Conservation (phyloP, 2,888 invertebrate genomes). For the Drosophila quinaria region DNA sequence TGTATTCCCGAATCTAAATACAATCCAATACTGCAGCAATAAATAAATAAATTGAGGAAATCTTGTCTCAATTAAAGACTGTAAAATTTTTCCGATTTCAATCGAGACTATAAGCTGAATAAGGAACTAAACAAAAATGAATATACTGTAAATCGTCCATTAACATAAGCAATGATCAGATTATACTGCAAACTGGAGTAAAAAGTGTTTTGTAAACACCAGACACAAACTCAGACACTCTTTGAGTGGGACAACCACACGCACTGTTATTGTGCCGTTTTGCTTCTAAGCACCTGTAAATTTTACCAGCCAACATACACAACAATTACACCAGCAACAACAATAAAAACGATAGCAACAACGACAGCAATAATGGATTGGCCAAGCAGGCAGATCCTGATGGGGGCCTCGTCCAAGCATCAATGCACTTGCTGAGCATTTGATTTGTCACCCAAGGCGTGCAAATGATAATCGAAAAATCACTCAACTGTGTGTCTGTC, state of each 20-base stretch:
- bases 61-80: background rate
- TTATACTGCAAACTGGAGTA: background rate
- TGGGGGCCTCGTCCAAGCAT: constrained; percentile 39
- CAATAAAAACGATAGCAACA: constrained; percentile 10
- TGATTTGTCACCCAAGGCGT: constrained; percentile 82
- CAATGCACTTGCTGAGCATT: constrained; percentile 75
- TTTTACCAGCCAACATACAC: constrained; percentile 45
- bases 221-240: constrained; percentile 5
- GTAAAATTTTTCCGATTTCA: background rate
- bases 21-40: background rate
- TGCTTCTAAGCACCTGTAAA: constrained; percentile 64
- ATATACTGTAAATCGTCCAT: constrained; percentile 6
- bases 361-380: constrained; percentile 24
- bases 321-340: constrained; percentile 26
- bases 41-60: too few relatives aligned
- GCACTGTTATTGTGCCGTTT: constrained; percentile 25
- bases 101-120: background rate
- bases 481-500: constrained; percentile 74
- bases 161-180: constrained; percentile 10
- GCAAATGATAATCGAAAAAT: constrained; percentile 81
- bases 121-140: background rate
- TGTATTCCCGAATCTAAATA: too few relatives aligned
- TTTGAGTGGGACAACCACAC: constrained; percentile 8
- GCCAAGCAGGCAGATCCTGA: constrained; percentile 32
- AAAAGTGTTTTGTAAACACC: constrained; percentile 31